Conservation (phyloP, 2,113 vertebrate genomes). For the Hypomesus transpacificus region DNA sequence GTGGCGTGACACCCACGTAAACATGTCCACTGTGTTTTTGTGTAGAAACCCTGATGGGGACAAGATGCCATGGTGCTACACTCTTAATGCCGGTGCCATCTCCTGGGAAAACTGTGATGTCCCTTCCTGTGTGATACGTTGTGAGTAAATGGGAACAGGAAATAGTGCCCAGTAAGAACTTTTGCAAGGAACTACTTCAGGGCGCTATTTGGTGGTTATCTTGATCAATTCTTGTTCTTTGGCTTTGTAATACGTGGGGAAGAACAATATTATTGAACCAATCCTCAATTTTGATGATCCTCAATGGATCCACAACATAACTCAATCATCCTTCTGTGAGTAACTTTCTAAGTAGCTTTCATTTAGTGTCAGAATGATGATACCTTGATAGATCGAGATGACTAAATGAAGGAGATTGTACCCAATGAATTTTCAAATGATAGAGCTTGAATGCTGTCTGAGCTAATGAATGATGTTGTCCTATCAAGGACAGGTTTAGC, state of each 20-base stretch:
- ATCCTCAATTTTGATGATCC: too few relatives aligned
- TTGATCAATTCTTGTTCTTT: too few relatives aligned
- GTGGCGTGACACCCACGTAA: neutral
- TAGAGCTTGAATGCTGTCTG: neutral
- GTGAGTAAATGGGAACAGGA: slow-evolving; percentile 55
- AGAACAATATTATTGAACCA: too few relatives aligned
- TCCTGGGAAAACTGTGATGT: slow-evolving; percentile 89
- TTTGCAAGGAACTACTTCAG: too few relatives aligned
- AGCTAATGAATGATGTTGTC: neutral
- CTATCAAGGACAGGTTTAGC: neutral
- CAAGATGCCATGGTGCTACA: slow-evolving; percentile 89
- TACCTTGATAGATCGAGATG: too few relatives aligned
- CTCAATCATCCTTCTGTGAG: too few relatives aligned
- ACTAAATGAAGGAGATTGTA: neutral
- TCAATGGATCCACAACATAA: too few relatives aligned
- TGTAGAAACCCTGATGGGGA: slow-evolving; percentile 88
- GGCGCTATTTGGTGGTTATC: too few relatives aligned
- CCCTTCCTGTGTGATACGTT: slow-evolving; percentile 60
- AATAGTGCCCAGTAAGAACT: too few relatives aligned
- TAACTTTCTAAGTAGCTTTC: too few relatives aligned
- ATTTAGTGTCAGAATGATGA: too few relatives aligned
- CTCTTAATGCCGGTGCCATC: slow-evolving; percentile 71
- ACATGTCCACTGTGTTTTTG: slow-evolving; percentile 21
- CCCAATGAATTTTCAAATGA: slow-evolving; percentile 3
- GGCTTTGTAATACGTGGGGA: neutral